Conservation (phyloP, 1,140 invertebrate genomes). For the Zaprionus africanus region DNA sequence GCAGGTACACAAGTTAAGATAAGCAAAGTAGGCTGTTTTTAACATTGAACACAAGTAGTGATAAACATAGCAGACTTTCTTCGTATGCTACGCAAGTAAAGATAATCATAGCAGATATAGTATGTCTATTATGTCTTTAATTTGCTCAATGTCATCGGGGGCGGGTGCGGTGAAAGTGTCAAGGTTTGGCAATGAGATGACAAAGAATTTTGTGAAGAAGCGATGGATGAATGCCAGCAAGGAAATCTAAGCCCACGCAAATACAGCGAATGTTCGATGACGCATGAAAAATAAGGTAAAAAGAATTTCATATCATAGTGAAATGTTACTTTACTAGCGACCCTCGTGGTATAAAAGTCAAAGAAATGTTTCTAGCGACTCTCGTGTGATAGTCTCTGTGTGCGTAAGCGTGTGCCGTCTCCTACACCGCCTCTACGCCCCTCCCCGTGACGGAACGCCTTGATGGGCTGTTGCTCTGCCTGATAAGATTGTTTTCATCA, state of each 20-base stretch:
- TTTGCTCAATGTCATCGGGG: neutral
- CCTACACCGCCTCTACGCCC: neutral
- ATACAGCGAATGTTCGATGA: neutral
- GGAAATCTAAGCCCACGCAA: slow-evolving; percentile 13
- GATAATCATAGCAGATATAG: neutral
- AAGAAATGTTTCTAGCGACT: slow-evolving; percentile 11
- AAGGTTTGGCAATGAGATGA: slow-evolving; percentile 50
- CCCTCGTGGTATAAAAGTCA: slow-evolving; percentile 12
- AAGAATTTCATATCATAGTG: slow-evolving; percentile 17
- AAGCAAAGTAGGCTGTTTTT: neutral
- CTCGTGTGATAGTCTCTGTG: slow-evolving; percentile 6
- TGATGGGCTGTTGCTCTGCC: slow-evolving; percentile 28
- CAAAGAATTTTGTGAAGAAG: slow-evolving; percentile 11
- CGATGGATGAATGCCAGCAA: neutral
- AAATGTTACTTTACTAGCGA: neutral
- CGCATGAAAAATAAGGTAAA: slow-evolving; percentile 10
- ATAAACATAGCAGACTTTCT: too few relatives aligned
- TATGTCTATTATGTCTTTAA: neutral
- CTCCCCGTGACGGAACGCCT: slow-evolving; percentile 5
- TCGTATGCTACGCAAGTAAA: neutral
- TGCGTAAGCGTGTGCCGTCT: neutral
- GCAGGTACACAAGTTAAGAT: neutral
- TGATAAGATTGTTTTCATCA: slow-evolving; percentile 70
- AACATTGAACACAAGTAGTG: too few relatives aligned
- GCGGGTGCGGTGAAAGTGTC: slow-evolving; percentile 17